phyloP scores from a whole-genome alignment of 2,888 invertebrate species.

The Drosophila recens region DNA sequence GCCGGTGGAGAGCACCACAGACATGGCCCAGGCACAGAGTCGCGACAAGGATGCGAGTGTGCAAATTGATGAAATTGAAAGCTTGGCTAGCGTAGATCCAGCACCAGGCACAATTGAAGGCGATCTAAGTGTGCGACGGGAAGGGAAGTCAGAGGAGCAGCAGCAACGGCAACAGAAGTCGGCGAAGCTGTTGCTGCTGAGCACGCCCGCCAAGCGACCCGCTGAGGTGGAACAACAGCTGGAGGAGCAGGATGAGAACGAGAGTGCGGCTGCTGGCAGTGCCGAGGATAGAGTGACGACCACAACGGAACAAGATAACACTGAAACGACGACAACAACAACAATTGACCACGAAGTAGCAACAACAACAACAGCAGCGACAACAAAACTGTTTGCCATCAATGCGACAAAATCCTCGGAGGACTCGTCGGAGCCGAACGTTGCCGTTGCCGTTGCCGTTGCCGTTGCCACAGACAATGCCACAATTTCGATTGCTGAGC shows the following conservation, averaged over 20 bases:
- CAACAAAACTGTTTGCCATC: conserved; percentile 68
- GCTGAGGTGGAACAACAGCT: conserved; percentile 69
- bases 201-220: conserved; percentile 73
- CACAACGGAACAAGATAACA: conserved; percentile 38
- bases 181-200: conserved; percentile 76
- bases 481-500: conserved; percentile 64
- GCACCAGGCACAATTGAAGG: conserved; percentile 50
- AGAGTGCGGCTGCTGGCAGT: conserved; percentile 45
- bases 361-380: conserved; percentile 25
- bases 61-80: conserved; percentile 39
- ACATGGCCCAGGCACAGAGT: conserved; percentile 28
- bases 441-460: conserved; percentile 63
- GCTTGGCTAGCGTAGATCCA: conserved; percentile 54
- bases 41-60: conserved; percentile 68
- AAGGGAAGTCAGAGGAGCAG: background rate
- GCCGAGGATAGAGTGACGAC: conserved; percentile 37
- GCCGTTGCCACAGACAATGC: conserved; percentile 59
- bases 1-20: conserved; percentile 32
- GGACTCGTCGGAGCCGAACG: conserved; percentile 48
- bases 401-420: conserved; percentile 59
- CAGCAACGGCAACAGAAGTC: conserved; percentile 46
- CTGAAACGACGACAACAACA: conserved; percentile 30
- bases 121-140: conserved; percentile 33
- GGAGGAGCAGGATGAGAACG: conserved; percentile 74
- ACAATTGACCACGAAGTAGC: conserved; percentile 34